phyloP scores from a whole-genome alignment of 2,888 invertebrate genomes.

The Molanna angustata region DNA sequence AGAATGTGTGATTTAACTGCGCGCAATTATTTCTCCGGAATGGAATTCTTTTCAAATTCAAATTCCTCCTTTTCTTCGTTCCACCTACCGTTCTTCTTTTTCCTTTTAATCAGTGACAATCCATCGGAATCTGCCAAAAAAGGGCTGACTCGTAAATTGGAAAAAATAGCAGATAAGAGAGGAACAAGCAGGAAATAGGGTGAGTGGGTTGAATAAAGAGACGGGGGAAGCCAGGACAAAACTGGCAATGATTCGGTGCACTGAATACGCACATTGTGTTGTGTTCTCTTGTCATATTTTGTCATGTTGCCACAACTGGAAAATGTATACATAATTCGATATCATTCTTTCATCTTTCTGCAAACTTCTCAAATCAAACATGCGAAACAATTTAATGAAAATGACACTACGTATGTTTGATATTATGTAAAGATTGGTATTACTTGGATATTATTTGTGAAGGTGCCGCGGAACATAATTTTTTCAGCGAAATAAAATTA shows the following conservation, averaged over 20 bases:
- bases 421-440: too few species aligned
- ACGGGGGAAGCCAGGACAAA: conserved; percentile 19
- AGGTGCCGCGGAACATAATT: too few species aligned
- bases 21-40: conserved; percentile 26
- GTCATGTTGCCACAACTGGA: too few species aligned
- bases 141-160: conserved; percentile 34
- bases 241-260: conserved; percentile 32
- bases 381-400: too few species aligned
- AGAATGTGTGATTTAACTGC: conserved; percentile 8
- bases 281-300: too few species aligned
- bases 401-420: too few species aligned
- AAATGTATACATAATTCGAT: too few species aligned
- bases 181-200: conserved; percentile 18
- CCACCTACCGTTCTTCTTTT: conserved; percentile 12
- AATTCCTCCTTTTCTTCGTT: conserved; percentile 23
- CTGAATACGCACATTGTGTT: too few species aligned
- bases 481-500: too few species aligned
- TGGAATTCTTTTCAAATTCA: conserved; percentile 33
- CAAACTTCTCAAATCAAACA: too few species aligned
- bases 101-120: conserved; percentile 31
- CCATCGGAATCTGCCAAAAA: conserved; percentile 33
- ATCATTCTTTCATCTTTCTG: too few species aligned
- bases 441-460: too few species aligned
- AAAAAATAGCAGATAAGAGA: conserved; percentile 32
- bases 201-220: conserved; percentile 13